Base-by-base conservation (phyloP, 2,888 invertebrate species). In the Galeruca laticollis region DNA sequence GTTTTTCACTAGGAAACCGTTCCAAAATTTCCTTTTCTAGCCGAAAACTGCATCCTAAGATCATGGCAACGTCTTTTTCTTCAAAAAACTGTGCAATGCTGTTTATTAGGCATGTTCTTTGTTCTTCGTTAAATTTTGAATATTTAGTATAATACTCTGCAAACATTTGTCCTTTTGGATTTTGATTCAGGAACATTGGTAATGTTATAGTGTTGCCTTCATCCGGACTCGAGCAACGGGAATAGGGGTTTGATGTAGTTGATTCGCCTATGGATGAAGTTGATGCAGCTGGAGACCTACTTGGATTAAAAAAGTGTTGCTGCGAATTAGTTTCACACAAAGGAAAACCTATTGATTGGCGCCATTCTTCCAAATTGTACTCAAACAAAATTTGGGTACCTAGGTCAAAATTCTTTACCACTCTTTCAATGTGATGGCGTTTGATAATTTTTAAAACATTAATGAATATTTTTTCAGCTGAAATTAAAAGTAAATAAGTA, bases 401-500 rank as follows among this genome's bases (percentile, higher is more conserved):
- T 62, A 77, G 56, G 8, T 76, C 70, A 67, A 72, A 77, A 51
- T 69, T 68, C 43, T 67, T 73, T 15, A 78, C 49, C 6, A 79
- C 35, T 26, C 56, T 47, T 26, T 75, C 72, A 21, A 78, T 67
- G 56, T 78, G 76, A 60, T 75, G 75, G 1, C 40, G 62, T 61
- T 77, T 74, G 2, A 78, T 75, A 3, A 72, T 40, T 35, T 56
- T 66, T 26, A 72, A 33, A 37, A 72, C 51, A 47, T 70, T 31
- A 18, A 70, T 20, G 21, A 35, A 52, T 43, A 70, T 52, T 21
- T 68, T 70, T 63, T 70, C 61, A 20, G 61, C 70, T 70, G 11
- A 43, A 70, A 67, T n/a, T n/a, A n/a, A n/a, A n/a, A n/a, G n/a
- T n/a, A n/a, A n/a, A n/a, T n/a, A n/a, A n/a, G n/a, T n/a, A n/a